Evolutionary conservation across 2,888 invertebrate genomes (phyloP).

Genomic region (Asteroscopus sphinx): DNA sequence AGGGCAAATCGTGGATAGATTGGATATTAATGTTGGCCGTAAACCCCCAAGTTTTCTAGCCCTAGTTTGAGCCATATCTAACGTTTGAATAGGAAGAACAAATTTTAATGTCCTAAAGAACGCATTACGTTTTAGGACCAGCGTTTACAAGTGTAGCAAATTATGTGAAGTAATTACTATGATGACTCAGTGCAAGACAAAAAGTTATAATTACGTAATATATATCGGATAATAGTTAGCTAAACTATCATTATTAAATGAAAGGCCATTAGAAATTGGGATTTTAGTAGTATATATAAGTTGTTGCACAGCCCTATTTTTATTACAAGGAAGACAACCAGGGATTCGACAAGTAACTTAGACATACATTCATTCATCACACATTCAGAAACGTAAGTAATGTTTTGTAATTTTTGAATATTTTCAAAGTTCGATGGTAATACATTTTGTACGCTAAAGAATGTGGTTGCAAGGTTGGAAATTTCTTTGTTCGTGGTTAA

Average conservation of each 20-base stretch:
- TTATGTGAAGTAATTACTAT: slow-evolving; percentile 5
- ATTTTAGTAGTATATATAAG: slow-evolving; percentile 27
- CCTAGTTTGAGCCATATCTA: slow-evolving; percentile 16
- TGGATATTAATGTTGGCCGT: no score
- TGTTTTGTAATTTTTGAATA: not conserved
- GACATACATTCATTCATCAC: slow-evolving; percentile 21
- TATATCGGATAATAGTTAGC: slow-evolving; percentile 21
- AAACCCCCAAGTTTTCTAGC: no score
- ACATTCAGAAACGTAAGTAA: slow-evolving; percentile 30
- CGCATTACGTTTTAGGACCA: slow-evolving; percentile 18
- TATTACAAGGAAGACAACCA: not conserved
- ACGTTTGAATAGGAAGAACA: slow-evolving; percentile 5
- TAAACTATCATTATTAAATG: slow-evolving; percentile 19
- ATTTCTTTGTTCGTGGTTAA: slow-evolving; percentile 42
- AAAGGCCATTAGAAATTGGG: slow-evolving; percentile 24
- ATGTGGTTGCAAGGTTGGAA: not conserved
- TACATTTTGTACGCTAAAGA: not conserved
- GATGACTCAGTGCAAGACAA: slow-evolving; percentile 32
- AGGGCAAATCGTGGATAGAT: no score
- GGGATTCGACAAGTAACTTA: slow-evolving; percentile 2
- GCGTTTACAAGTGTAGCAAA: slow-evolving; percentile 15
- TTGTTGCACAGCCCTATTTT: not conserved
- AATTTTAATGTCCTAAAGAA: slow-evolving; percentile 24
- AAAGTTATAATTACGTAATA: slow-evolving; percentile 29
- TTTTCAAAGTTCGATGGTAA: not conserved